Percentiles rank a stretch among this genome's conserved stretches.
Evolutionary conservation across 2,888 invertebrate genomes (phyloP).

Genomic region (Tetragonisca angustula): DNA sequence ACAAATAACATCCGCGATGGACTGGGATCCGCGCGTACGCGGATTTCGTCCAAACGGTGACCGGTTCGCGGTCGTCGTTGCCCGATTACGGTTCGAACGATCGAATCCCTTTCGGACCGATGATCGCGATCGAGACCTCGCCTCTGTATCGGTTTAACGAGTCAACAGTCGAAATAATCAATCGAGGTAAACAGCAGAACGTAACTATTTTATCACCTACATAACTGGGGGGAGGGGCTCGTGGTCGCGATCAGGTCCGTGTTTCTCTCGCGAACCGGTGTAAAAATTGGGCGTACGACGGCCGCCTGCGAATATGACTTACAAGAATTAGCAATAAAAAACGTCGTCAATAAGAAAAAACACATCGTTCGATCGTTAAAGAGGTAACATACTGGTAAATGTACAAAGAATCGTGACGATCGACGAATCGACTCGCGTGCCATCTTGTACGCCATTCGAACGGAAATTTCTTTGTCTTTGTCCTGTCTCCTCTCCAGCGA

Average conservation of each 20-base stretch:
- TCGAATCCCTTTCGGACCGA: not conserved
- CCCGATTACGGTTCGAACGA: not conserved
- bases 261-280: not conserved
- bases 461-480: not conserved
- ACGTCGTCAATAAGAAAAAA: constrained; percentile 66
- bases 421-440: constrained; percentile 6
- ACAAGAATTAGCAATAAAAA: constrained; percentile 64
- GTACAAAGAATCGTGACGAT: constrained; percentile 68
- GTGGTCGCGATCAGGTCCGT: not conserved
- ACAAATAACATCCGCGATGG: constrained; percentile 72
- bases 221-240: constrained; percentile 47
- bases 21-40: constrained; percentile 31
- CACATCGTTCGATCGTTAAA: constrained; percentile 56
- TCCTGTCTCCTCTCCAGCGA: too few species aligned
- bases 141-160: constrained; percentile 48
- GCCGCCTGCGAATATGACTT: constrained; percentile 44
- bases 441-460: not conserved
- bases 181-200: constrained; percentile 59
- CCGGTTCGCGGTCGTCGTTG: constrained; percentile 18
- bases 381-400: constrained; percentile 60
- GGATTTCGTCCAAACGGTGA: constrained; percentile 48
- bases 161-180: constrained; percentile 61
- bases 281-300: not conserved
- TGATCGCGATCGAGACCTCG: constrained; percentile 42
- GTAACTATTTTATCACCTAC: constrained; percentile 55